Evolutionary conservation across 2,888 invertebrate genomes (phyloP).

Genomic region (Drosophila fungiperda): DNA sequence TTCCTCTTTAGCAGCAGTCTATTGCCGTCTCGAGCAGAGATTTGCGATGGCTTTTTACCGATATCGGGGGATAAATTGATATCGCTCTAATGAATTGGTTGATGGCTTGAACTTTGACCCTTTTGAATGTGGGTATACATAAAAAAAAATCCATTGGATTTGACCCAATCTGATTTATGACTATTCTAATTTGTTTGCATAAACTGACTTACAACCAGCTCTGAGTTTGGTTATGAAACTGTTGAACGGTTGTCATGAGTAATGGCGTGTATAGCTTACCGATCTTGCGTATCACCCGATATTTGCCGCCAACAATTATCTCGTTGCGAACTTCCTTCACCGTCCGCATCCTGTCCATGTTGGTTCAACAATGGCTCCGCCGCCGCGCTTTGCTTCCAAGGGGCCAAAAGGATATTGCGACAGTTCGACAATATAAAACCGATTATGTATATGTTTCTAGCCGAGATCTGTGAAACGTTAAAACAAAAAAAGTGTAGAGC

Average conservation of each 20-base stretch:
- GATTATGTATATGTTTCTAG: conserved; percentile 10
- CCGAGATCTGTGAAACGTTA: conserved; percentile 22
- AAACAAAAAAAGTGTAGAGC: background rate
- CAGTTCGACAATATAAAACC: conserved; percentile 19
- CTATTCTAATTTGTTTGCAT: background rate
- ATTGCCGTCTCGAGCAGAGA: background rate
- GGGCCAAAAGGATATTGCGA: conserved; percentile 8
- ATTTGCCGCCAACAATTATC: conserved; percentile 95
- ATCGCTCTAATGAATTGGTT: background rate
- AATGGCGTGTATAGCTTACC: conserved; percentile 86
- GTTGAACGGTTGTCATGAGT: background rate
- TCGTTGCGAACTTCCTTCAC: conserved; percentile 86
- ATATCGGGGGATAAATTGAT: background rate
- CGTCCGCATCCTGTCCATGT: conserved; percentile 83
- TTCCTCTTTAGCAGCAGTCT: background rate
- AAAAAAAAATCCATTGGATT: background rate
- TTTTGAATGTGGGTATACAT: background rate
- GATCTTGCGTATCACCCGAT: conserved; percentile 97
- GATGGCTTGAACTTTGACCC: background rate
- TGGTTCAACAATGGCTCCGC: conserved; percentile 51
- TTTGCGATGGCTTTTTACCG: background rate
- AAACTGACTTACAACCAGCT: background rate
- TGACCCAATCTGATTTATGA: background rate
- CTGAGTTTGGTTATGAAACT: background rate
- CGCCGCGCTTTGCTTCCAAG: conserved; percentile 36